Conservation (phyloP, 2,797 vertebrate species). For the Rhinogobio ventralis region DNA sequence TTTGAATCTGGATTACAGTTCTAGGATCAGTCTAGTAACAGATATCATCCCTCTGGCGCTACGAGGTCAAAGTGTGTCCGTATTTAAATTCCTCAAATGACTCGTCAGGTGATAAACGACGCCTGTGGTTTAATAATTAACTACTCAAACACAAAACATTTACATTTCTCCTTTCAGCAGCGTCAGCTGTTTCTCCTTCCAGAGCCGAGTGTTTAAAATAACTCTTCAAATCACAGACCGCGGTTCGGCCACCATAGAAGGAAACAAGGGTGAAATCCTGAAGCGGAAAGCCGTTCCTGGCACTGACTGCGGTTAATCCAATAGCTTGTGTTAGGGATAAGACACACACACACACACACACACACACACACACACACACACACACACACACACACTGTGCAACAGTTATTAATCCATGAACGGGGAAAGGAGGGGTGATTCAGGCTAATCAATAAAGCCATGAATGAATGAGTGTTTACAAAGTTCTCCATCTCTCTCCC, state of each 20-base stretch:
- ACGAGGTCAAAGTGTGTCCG: background rate
- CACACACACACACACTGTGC: slow-evolving; percentile 8
- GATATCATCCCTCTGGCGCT: background rate
- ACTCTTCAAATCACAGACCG: background rate
- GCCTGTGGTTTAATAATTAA: slow-evolving; percentile 26
- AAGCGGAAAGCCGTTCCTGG: slow-evolving; percentile 23
- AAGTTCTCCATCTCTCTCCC: background rate
- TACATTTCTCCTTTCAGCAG: background rate
- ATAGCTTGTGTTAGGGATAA: slow-evolving; percentile 38
- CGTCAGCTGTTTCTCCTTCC: background rate
- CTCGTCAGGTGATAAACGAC: slow-evolving; percentile 20
- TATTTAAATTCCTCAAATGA: slow-evolving; percentile 29
- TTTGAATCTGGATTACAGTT: slow-evolving; percentile 8
- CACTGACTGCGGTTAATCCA: slow-evolving; percentile 34
- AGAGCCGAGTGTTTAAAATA: slow-evolving; percentile 17
- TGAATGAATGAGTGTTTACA: slow-evolving; percentile 15
- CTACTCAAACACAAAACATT: background rate
- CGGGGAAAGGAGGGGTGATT: background rate
- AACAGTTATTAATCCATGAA: slow-evolving; percentile 17
- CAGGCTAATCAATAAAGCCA: slow-evolving; percentile 12
- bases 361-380: slow-evolving; percentile 23
- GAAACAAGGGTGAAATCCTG: slow-evolving; percentile 10
- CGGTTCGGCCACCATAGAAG: background rate
- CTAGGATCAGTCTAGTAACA: background rate
- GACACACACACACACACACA: slow-evolving; percentile 17